Base-by-base conservation (phyloP, 2,113 vertebrate genomes). In the Spea multiplicata region DNA sequence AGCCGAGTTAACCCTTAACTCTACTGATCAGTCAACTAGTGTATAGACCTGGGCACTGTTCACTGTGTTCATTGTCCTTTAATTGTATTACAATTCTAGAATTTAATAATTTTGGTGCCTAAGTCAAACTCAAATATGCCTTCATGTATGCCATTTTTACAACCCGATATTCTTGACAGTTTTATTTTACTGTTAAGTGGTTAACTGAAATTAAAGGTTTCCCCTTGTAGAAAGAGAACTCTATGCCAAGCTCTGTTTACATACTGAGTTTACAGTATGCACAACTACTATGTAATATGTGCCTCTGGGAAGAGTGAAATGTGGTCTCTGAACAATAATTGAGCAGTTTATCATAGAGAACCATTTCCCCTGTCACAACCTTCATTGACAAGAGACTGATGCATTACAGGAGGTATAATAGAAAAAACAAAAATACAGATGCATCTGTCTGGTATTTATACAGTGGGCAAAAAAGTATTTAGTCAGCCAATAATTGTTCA, bases 261-360 rank as follows among this genome's bases (percentile, higher is more conserved):
- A 0, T 6, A 82, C 49, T 76, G 50, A 70, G 69, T 75, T 73
- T 30, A 76, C 49, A 12, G 48, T 0, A 12, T 75, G 17, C 76
- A 61, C 66, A 73, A 79, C 81, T 4, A 74, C 69, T 69, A 77
- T 75, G 10, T 0, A 66, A 70, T 3, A 70, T 80, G 81, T 80
- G 81, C 87, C 83, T 87, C 69, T 76, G 83, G 66, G 73, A 76
- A 30, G 14, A 80, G 85, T 77, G 84, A 30, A 30, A 30, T 30
- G 30, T 44, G 84, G 81, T 88, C 87, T 74, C 84, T 85, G 79
- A 87, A 83, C 85, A 85, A 86, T 85, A 85, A 87, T 78, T 76
- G 84, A 90, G 83, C 86, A 85, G 88, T 87, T 88, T 89, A 86
- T 88, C 85, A 88, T 76, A 80, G 61, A 83, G 86, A 81, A 86